These are phyloP conservation scores for Cavia aperea DNA, from an alignment of 2,113 vertebrate genomes.

Conservation along the genomic window DNA sequence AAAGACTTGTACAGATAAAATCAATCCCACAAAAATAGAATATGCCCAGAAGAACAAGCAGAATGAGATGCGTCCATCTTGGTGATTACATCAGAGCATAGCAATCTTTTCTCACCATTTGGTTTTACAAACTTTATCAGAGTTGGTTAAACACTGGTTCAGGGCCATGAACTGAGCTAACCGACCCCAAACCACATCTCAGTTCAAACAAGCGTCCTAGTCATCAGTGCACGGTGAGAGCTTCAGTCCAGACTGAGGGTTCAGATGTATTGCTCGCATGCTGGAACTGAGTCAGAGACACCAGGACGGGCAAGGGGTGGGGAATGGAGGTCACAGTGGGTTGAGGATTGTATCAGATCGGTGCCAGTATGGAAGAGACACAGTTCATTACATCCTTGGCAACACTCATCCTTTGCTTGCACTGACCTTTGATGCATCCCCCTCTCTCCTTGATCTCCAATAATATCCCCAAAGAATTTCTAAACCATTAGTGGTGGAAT, in stretches of 20 bases:
- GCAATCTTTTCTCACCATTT: neutral
- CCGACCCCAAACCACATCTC: neutral
- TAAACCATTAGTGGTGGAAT: neutral
- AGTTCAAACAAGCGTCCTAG: accelerated
- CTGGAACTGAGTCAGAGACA: neutral
- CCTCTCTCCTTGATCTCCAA: neutral
- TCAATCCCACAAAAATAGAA: neutral
- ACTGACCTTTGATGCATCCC: accelerated
- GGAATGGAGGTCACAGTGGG: accelerated
- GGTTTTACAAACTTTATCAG: neutral
- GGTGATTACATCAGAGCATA: accelerated
- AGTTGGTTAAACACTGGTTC: neutral
- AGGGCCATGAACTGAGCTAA: neutral
- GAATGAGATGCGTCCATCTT: neutral
- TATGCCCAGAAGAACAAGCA: neutral
- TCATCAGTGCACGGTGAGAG: neutral
- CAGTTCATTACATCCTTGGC: too few relatives aligned
- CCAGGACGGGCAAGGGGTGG: accelerated
- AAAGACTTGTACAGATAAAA: neutral
- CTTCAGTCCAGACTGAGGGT: neutral
- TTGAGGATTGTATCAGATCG: neutral
- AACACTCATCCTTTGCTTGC: neutral
- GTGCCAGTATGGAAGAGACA: neutral
- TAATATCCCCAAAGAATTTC: neutral
- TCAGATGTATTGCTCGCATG: neutral